Evolutionary conservation across 2,797 vertebrate species (phyloP).

Genomic region (Pseudochirops corinnae): DNA sequence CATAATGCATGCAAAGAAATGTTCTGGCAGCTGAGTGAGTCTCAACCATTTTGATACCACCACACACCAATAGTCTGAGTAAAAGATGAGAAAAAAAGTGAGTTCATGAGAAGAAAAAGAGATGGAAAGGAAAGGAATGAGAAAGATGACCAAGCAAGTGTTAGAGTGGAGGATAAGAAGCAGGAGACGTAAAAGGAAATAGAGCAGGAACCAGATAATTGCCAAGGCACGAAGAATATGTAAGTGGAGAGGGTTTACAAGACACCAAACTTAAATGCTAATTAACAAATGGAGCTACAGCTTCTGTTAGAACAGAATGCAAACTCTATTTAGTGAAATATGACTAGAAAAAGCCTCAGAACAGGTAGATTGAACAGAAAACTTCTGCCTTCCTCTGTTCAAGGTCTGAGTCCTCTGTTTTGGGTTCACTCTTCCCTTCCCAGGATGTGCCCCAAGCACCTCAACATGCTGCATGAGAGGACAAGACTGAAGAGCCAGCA

Average conservation of each 20-base stretch:
- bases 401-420: neutral
- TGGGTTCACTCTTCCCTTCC: neutral
- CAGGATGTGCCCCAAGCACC: neutral
- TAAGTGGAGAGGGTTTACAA: neutral
- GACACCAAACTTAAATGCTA: neutral
- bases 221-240: neutral
- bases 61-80: neutral
- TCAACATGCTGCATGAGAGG: neutral
- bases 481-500: neutral
- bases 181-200: neutral
- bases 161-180: neutral
- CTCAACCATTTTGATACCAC: neutral
- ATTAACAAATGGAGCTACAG: neutral
- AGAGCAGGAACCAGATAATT: neutral
- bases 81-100: neutral
- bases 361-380: neutral
- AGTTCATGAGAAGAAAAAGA: neutral
- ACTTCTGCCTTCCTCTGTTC: neutral
- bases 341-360: neutral
- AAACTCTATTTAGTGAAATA: neutral
- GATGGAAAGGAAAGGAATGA: neutral
- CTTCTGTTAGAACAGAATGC: neutral
- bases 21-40: neutral
- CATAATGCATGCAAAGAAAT: neutral
- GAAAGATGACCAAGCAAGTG: constrained; percentile 23